These are phyloP conservation scores for Antitype chi DNA, from an alignment of 2,888 invertebrate species.

Conservation along the genomic window DNA sequence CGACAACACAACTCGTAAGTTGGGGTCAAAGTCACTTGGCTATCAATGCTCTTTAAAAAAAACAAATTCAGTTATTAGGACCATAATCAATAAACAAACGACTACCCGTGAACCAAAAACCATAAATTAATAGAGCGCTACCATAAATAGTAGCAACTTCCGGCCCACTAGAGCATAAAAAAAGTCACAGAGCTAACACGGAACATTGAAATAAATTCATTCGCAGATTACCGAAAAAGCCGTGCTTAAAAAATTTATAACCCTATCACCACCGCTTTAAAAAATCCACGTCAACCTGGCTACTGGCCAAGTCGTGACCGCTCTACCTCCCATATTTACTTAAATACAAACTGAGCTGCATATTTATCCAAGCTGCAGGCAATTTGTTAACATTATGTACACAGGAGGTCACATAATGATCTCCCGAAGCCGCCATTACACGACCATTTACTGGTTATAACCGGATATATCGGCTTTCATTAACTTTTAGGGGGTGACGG, in stretches of 20 bases:
- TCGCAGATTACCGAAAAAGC: conserved; percentile 39
- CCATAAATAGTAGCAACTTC: conserved; percentile 29
- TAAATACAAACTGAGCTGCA: conserved; percentile 54
- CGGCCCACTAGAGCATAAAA: conserved; percentile 16
- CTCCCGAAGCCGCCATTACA: conserved; percentile 64
- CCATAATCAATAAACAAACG: neutral
- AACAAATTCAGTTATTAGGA: neutral
- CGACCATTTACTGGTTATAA: conserved; percentile 60
- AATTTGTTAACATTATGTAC: conserved; percentile 56
- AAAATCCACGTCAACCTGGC: conserved; percentile 54
- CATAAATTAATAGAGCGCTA: conserved; percentile 1
- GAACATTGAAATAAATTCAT: conserved; percentile 50
- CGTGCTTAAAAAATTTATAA: conserved; percentile 28
- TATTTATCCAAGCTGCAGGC: conserved; percentile 62
- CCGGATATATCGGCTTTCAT: conserved; percentile 63
- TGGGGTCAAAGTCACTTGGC: too few relatives aligned
- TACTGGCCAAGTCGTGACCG: conserved; percentile 42
- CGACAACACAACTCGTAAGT: too few relatives aligned
- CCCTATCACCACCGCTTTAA: conserved; percentile 22
- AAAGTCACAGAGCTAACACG: conserved; percentile 5
- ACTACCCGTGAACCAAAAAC: neutral
- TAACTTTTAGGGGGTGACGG: conserved; percentile 69
- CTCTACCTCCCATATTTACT: conserved; percentile 47
- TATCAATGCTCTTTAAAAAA: neutral
- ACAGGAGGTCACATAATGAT: conserved; percentile 66